Base-by-base conservation (phyloP, 2,888 invertebrate species). In the Exephanes ischioxanthus region DNA sequence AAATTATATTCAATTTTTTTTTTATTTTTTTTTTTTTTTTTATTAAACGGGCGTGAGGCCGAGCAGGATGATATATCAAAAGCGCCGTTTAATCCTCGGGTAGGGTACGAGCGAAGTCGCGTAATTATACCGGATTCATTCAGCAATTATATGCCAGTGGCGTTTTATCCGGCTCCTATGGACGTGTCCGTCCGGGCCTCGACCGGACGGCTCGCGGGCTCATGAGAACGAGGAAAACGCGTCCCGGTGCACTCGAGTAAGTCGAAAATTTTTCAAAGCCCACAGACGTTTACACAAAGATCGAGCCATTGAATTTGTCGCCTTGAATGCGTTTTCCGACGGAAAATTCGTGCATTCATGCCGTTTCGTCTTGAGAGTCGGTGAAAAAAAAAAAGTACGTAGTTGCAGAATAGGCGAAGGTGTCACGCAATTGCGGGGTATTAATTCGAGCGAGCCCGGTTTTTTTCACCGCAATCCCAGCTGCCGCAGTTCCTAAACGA, bases 41-140 rank as follows among this genome's bases (percentile, higher is more conserved):
- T 51, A 48, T 63, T 16, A 61, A 63, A 63, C 63, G 33, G 16
- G 7, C 63, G 73, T 11, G 22, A 22, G 61, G 26, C 7, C 61
- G 16, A 55, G 53, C 63, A 63, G 78, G 68, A 48, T 68, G 37
- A 71, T 71, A 22, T 76, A 70, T 71, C 70, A 73, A 79, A 61
- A 80, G 70, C 45, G 30, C 41, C 26, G 53, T 70, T 79, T 63
- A 63, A 22, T 22, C 26, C 61, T 30, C 61, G 3, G 41, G 33
- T 30, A 76, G 51, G 19, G 61, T 53, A 61, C 19, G 53, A 26
- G 22, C 6, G n/a, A 26, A 30, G 33, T 71, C 63, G 63, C 76
- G 76, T 72, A 58, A 80, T 84, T 80, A 76, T 70, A 22, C 51
- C 55, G 70, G 63, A 53, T 84, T 84, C 61, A 77, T 84, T 84